Conservation (phyloP, 1,140 invertebrate genomes). For the Anoplophora glabripennis region DNA sequence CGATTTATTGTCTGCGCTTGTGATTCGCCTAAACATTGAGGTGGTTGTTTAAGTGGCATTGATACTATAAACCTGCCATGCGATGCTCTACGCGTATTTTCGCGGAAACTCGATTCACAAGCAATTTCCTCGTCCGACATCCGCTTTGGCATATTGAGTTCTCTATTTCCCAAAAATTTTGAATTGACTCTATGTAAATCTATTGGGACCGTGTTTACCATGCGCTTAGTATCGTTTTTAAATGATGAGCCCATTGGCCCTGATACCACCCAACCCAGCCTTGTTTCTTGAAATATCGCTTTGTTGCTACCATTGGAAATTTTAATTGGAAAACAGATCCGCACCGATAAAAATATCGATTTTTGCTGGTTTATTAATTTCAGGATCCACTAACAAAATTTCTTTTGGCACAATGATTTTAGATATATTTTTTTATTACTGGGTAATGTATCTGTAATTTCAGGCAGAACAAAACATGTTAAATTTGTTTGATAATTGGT, state of each 20-base stretch:
- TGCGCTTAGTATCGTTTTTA: too few relatives aligned
- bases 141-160: not conserved
- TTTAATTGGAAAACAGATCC: too few relatives aligned
- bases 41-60: not conserved
- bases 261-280: too few relatives aligned
- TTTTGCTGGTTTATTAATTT: too few relatives aligned
- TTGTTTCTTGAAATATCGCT: too few relatives aligned
- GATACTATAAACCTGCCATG: conserved; percentile 5
- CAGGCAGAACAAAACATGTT: not conserved
- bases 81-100: not conserved
- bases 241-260: too few relatives aligned
- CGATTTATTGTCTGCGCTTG: too few relatives aligned
- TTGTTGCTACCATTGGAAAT: too few relatives aligned
- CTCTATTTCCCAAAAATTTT: conserved; percentile 3
- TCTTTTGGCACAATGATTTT: not conserved
- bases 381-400: too few relatives aligned
- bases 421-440: not conserved
- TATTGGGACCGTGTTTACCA: too few relatives aligned
- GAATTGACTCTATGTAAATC: not conserved
- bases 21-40: not conserved
- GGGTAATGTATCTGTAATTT: too few relatives aligned
- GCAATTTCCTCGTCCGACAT: not conserved
- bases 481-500: not conserved
- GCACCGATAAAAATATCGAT: too few relatives aligned
- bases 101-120: not conserved